Conservation (phyloP, 2,113 vertebrate species). For the Buteo buteo region DNA sequence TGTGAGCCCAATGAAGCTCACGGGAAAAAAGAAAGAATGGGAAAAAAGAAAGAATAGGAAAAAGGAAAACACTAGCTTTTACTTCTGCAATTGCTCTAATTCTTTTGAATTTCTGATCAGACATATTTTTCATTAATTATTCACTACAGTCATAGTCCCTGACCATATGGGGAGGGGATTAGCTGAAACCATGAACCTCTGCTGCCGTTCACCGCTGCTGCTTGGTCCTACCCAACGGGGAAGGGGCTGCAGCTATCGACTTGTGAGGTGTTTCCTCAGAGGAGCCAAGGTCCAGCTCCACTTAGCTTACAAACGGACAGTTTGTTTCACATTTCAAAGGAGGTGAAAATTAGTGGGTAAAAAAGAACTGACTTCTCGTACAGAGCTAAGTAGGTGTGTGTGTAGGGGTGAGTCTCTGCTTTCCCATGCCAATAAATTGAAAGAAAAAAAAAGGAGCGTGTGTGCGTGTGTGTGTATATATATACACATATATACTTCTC, state of each 20-base stretch:
- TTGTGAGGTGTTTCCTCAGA: background rate
- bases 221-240: accelerated
- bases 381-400: background rate
- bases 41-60: background rate
- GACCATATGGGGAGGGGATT: background rate
- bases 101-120: background rate
- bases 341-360: background rate
- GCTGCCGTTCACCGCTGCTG: background rate
- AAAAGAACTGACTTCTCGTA: background rate
- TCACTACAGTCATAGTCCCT: background rate
- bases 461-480: accelerated
- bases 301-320: background rate
- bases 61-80: background rate
- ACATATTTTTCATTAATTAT: slow-evolving; percentile 7
- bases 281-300: background rate
- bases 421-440: background rate
- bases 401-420: background rate
- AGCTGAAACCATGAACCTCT: background rate
- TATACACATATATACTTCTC: background rate
- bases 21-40: background rate
- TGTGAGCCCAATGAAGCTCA: background rate
- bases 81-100: background rate
- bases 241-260: background rate
- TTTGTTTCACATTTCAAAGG: background rate
- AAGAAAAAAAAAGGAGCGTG: background rate